phyloP scores from a whole-genome alignment of 2,888 invertebrate species.

The Ephialtes manifestator region DNA sequence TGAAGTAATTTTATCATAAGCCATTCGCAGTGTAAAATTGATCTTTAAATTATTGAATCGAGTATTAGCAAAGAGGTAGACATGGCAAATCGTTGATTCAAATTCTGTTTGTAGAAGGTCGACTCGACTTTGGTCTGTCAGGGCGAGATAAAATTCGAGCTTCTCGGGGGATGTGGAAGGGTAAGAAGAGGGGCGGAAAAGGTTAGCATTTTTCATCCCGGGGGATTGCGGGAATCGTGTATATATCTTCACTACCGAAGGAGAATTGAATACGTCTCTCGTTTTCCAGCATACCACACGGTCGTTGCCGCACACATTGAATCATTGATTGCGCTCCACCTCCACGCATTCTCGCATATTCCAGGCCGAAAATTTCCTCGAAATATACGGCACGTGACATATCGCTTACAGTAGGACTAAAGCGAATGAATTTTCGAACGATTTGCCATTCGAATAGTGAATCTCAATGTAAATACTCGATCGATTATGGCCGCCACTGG shows the following conservation, averaged over 20 bases:
- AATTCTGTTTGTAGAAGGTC: neutral
- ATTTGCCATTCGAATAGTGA: neutral
- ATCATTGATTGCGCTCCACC: constrained; percentile 20
- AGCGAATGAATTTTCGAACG: constrained; percentile 8
- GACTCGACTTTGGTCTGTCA: neutral
- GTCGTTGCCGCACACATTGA: constrained; percentile 1
- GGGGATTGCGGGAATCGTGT: neutral
- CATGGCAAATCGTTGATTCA: neutral
- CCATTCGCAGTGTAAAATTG: neutral
- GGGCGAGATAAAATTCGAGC: constrained; percentile 3
- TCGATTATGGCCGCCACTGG: neutral
- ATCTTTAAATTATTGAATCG: neutral
- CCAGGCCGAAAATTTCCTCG: neutral
- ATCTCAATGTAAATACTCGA: constrained; percentile 7
- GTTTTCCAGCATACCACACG: neutral
- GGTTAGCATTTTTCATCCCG: neutral
- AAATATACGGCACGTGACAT: constrained; percentile 12
- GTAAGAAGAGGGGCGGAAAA: neutral
- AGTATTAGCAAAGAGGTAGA: too few relatives aligned
- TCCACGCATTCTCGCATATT: neutral
- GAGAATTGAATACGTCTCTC: constrained; percentile 9
- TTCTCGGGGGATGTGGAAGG: neutral
- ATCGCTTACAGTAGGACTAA: neutral
- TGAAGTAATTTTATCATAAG: neutral
- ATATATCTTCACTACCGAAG: constrained; percentile 1